Percentiles rank a stretch among this genome's conserved stretches.
These are phyloP conservation scores for Cephus spinipes DNA, from an alignment of 2,888 invertebrate species.

Conservation along the genomic window DNA sequence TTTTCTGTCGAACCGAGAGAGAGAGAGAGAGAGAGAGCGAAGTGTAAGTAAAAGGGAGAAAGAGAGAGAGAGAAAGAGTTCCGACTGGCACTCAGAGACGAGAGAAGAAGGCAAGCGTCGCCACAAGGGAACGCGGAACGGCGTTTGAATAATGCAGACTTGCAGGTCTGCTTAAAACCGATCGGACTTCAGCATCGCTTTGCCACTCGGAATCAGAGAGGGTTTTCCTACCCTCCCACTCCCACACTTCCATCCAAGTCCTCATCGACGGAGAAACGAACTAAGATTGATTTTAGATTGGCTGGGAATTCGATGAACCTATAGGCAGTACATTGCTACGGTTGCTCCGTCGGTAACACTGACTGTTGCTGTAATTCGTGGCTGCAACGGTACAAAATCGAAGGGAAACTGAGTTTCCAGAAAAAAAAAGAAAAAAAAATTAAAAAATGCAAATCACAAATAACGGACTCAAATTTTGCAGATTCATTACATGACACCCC, in stretches of 20 bases:
- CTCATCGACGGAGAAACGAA: conserved; percentile 48
- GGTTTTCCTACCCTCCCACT: conserved; percentile 12
- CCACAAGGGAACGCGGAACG: conserved; percentile 33
- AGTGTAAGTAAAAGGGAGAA: background rate
- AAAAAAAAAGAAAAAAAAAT: too few species aligned
- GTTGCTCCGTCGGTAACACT: background rate
- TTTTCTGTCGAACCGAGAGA: background rate
- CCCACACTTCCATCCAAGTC: conserved; percentile 38
- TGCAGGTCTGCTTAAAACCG: conserved; percentile 63
- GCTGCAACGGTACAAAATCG: too few species aligned
- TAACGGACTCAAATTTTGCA: too few species aligned
- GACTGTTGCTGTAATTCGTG: background rate
- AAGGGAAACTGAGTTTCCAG: too few species aligned
- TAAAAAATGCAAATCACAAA: too few species aligned
- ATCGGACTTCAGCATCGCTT: conserved; percentile 49
- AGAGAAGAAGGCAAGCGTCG: conserved; percentile 31
- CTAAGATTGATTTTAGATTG: conserved; percentile 66
- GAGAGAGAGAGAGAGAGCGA: background rate
- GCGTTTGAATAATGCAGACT: conserved; percentile 63
- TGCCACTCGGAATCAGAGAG: conserved; percentile 13
- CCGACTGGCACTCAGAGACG: conserved; percentile 15
- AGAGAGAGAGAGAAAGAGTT: conserved; percentile 9
- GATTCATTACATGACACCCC: too few species aligned
- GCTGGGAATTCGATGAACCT: conserved; percentile 60
- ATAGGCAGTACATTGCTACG: conserved; percentile 39